Conservation (phyloP, 2,797 vertebrate genomes). For the Pogoniulus pusillus region DNA sequence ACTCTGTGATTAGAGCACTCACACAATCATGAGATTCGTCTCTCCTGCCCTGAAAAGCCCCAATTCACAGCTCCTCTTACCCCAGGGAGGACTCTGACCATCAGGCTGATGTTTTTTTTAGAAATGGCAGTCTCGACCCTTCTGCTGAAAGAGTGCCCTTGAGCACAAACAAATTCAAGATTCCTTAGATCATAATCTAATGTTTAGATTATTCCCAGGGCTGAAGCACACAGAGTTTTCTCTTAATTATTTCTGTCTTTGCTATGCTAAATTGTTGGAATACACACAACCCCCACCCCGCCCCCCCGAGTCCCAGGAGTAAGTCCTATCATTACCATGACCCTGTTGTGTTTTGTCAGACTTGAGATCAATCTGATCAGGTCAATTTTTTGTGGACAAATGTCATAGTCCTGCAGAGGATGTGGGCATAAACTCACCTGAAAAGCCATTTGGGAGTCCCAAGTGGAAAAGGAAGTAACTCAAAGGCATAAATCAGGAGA, state of each 20-base stretch:
- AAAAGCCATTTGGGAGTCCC: background rate
- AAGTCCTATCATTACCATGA: background rate
- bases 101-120: constrained; percentile 33
- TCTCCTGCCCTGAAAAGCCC: constrained; percentile 47
- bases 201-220: constrained; percentile 50
- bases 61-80: constrained; percentile 43
- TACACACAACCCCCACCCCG: background rate
- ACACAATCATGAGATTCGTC: constrained; percentile 49
- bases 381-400: background rate
- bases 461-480: background rate
- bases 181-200: constrained; percentile 62
- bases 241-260: background rate
- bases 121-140: constrained; percentile 47
- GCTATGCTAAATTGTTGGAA: background rate
- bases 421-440: background rate
- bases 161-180: constrained; percentile 53
- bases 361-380: background rate
- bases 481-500: background rate
- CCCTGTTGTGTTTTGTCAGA: background rate
- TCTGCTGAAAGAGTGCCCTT: constrained; percentile 59
- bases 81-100: constrained; percentile 39
- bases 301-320: background rate
- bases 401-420: background rate
- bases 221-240: background rate
- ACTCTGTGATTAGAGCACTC: constrained; percentile 53